These are phyloP conservation scores for Dasyprocta punctata DNA, from an alignment of 2,113 vertebrate species.

Conservation along the genomic window DNA sequence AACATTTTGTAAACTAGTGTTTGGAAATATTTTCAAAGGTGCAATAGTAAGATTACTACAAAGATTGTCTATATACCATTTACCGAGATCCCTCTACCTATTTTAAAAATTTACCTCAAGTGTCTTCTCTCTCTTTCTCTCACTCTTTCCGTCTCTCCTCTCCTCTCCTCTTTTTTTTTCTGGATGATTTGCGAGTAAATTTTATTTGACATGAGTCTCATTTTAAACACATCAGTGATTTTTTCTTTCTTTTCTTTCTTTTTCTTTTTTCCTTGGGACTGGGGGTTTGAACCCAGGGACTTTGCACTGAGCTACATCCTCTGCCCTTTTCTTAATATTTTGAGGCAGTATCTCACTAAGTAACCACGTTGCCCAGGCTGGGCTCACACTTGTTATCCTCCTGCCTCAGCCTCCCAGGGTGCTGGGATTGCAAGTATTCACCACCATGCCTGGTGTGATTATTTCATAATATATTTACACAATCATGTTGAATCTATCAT, in stretches of 20 bases:
- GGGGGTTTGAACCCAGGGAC: neutral
- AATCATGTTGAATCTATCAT: neutral
- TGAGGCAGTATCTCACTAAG: neutral
- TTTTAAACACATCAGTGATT: neutral
- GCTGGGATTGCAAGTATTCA: neutral
- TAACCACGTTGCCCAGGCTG: neutral
- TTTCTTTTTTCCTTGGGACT: neutral
- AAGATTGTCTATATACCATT: neutral
- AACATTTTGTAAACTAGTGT: neutral
- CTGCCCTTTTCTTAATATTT: neutral
- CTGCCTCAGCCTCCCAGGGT: neutral
- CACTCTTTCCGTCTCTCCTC: neutral
- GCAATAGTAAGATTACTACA: neutral
- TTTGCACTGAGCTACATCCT: neutral
- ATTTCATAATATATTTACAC: neutral
- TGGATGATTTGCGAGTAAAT: neutral
- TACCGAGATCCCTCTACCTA: neutral
- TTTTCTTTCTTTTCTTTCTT: neutral
- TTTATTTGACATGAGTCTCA: neutral
- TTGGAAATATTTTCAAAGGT: slow-evolving; percentile 11
- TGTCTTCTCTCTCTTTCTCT: neutral
- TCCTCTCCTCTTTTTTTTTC: neutral
- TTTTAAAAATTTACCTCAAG: neutral
- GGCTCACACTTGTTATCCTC: neutral
- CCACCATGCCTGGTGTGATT: neutral